Percentiles rank a stretch among this genome's conserved stretches.
phyloP scores from a whole-genome alignment of 2,797 vertebrate species.

The Anabacerthia variegaticeps region DNA sequence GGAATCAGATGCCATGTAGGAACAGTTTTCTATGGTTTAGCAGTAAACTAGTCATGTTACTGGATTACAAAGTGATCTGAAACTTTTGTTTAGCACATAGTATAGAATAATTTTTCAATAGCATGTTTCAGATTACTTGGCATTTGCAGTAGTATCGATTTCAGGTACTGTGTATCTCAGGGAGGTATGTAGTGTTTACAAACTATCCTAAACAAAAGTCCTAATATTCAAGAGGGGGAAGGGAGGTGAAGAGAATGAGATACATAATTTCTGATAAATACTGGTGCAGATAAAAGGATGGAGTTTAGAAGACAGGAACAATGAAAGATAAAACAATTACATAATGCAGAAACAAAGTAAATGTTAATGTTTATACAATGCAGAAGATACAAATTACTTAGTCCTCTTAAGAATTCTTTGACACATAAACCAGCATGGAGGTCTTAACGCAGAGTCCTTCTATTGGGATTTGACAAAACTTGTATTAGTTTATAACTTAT shows the following conservation, averaged over 20 bases:
- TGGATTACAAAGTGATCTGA: background rate
- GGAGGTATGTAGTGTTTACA: background rate
- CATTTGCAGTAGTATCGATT: background rate
- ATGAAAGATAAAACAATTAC: background rate
- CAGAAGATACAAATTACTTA: background rate
- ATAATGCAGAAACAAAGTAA: background rate
- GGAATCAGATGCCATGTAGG: background rate
- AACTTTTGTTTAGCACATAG: background rate
- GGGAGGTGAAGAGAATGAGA: background rate
- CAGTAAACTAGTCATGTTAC: background rate
- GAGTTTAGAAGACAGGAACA: background rate
- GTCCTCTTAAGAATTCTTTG: constrained; percentile 11
- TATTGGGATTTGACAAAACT: constrained; percentile 39
- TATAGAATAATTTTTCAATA: background rate
- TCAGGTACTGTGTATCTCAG: background rate
- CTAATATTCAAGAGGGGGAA: background rate
- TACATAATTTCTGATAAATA: background rate
- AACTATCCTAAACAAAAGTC: background rate
- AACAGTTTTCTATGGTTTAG: background rate
- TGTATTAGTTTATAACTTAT: constrained; percentile 28
- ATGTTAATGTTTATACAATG: background rate
- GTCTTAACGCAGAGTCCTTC: constrained; percentile 11
- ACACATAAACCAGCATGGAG: background rate
- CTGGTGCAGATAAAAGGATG: background rate
- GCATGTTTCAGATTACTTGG: background rate